Conservation (phyloP, 2,888 invertebrate species). For the Leptinotarsa tumamoca region DNA sequence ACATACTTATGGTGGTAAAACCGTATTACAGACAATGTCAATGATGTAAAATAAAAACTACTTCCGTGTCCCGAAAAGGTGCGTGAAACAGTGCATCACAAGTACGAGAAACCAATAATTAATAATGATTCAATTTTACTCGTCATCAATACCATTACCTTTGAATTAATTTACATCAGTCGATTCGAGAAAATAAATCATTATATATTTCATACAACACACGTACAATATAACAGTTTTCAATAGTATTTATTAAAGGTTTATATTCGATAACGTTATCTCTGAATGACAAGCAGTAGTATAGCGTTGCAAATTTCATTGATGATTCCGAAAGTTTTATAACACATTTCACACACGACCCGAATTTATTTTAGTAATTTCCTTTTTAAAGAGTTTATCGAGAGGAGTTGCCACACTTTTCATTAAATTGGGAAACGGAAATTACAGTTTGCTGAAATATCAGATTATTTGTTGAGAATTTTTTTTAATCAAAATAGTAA, state of each 20-base stretch:
- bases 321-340: not conserved
- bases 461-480: not conserved
- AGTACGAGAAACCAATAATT: not conserved
- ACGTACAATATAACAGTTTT: slow-evolving; percentile 1
- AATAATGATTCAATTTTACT: not conserved
- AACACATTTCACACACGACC: not conserved
- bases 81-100: not conserved
- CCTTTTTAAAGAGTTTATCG: not conserved
- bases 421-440: not conserved
- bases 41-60: not conserved
- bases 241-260: slow-evolving; percentile 4
- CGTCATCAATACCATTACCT: not conserved
- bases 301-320: slow-evolving; percentile 5
- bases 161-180: not conserved
- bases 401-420: not conserved
- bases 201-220: not conserved
- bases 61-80: not conserved
- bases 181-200: not conserved
- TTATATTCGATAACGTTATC: slow-evolving; percentile 7
- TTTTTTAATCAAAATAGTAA: no score
- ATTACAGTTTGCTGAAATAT: not conserved
- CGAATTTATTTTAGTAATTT: not conserved
- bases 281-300: slow-evolving; percentile 4
- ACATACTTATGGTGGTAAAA: no score
- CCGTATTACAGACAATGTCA: not conserved